Evolutionary conservation across 2,888 invertebrate species (phyloP).

Genomic region (Spatulosminthurus flaviceps): DNA sequence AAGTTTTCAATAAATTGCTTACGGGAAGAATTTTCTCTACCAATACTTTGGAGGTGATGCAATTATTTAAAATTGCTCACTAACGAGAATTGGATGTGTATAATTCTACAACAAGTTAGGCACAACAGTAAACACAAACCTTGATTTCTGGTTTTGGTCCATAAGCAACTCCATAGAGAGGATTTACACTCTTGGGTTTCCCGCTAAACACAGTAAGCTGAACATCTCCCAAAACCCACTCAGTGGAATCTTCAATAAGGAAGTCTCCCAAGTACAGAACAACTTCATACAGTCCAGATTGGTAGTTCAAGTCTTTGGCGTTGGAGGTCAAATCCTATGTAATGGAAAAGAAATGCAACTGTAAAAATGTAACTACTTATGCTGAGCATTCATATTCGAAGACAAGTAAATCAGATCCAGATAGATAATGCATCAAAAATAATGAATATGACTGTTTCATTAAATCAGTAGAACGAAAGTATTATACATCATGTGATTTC

Average conservation of each 20-base stretch:
- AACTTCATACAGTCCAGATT: constrained; percentile 82
- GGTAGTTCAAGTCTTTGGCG: constrained; percentile 79
- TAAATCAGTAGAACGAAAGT: constrained; percentile 62
- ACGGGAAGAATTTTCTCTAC: background rate
- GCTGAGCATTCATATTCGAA: background rate
- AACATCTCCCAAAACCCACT: constrained; percentile 85
- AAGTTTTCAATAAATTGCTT: background rate
- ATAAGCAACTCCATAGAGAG: constrained; percentile 66
- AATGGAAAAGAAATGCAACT: constrained; percentile 19
- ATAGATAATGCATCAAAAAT: background rate
- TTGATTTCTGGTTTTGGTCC: constrained; percentile 72
- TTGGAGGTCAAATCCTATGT: constrained; percentile 79
- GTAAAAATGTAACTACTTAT: background rate
- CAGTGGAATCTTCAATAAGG: constrained; percentile 85
- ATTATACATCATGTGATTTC: constrained; percentile 28
- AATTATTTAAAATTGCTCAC: background rate
- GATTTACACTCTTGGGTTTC: constrained; percentile 65
- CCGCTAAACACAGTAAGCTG: constrained; percentile 76
- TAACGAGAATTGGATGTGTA: constrained; percentile 4
- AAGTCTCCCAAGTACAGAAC: constrained; percentile 91
- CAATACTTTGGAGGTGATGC: background rate
- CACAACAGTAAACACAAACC: constrained; percentile 66
- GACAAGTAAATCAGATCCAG: background rate
- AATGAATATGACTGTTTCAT: background rate
- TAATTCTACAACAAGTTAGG: too few relatives aligned